Percentiles rank a stretch among this genome's conserved stretches.
phyloP scores from a whole-genome alignment of 2,888 invertebrate species.

The Meta bourneti region DNA sequence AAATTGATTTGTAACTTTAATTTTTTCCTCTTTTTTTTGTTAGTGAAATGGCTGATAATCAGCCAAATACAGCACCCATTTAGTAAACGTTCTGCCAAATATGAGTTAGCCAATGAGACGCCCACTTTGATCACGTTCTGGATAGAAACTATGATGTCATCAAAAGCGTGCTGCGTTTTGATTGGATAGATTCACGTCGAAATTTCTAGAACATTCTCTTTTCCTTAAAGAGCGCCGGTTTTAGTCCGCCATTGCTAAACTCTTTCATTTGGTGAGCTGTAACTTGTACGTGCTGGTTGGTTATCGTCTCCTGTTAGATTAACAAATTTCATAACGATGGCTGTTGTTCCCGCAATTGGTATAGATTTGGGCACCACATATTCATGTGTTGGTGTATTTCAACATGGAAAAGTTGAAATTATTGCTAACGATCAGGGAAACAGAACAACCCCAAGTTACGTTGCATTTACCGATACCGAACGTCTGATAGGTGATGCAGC shows the following conservation, averaged over 20 bases:
- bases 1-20: too few species aligned
- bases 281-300: background rate
- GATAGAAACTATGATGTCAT: constrained; percentile 49
- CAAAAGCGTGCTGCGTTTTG: background rate
- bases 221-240: constrained; percentile 69
- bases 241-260: background rate
- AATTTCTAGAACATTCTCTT: constrained; percentile 72
- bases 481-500: constrained; percentile 82
- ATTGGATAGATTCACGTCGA: constrained; percentile 61
- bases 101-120: constrained; percentile 53
- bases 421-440: constrained; percentile 85
- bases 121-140: constrained; percentile 17
- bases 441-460: constrained; percentile 88
- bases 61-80: constrained; percentile 42
- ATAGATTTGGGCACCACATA: constrained; percentile 95
- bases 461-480: constrained; percentile 85
- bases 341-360: constrained; percentile 82
- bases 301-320: background rate
- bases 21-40: too few species aligned
- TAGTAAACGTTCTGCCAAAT: background rate
- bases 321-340: constrained; percentile 51
- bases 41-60: background rate
- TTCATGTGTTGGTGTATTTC: constrained; percentile 91
- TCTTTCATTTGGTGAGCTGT: constrained; percentile 37
- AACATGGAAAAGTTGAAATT: constrained; percentile 82